Evolutionary conservation across 2,888 invertebrate genomes (phyloP), one percentile per base, ranked within the genome.

Genomic region (Anaspis maculata): DNA sequence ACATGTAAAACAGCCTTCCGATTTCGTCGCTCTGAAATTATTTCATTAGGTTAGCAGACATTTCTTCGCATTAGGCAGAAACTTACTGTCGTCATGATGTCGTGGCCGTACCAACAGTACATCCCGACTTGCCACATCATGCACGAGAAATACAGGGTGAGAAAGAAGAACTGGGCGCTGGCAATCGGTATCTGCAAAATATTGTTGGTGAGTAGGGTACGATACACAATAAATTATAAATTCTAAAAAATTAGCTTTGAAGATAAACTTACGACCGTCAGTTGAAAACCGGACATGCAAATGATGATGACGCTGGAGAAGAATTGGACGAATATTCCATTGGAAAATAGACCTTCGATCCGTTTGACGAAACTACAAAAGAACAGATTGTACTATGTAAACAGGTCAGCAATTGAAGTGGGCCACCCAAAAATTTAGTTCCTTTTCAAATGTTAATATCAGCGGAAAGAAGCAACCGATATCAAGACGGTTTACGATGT

Each of bases 1-100:
- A 43, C 41, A 45, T 44, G 16, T 46, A 49, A 31, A 45, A 46
- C n/a, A 44, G 37, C 11, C 15, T 21, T 5, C 33, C 33, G 15
- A 33, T 33, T 15, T 23, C 19, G 25, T 27, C 22, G 13, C 33
- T 33, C 33, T 33, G 9, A 22, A 32, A 32, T 16, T 12, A 13
- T 26, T 11, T 2, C 6, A 30, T 22, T 29, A 14, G 3, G 7
- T 9, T 5, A 15, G n/a, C 14, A 28, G 19, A 28, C 6, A 19
- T 19, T 19, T 19, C 6, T 19, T 19, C 9, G 6, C 6, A 19
- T 19, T 19, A 19, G 6, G n/a, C n/a, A n/a, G n/a, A n/a, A n/a
- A 22, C 21, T 27, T 25, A 42, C 42, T 19, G 33, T 35, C 7
- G 29, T 26, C 29, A 37, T 40, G 6, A 42, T 31, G 19, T 32